Base-by-base conservation (phyloP, 2,797 vertebrate species). In the Micropoecilia bifurca region DNA sequence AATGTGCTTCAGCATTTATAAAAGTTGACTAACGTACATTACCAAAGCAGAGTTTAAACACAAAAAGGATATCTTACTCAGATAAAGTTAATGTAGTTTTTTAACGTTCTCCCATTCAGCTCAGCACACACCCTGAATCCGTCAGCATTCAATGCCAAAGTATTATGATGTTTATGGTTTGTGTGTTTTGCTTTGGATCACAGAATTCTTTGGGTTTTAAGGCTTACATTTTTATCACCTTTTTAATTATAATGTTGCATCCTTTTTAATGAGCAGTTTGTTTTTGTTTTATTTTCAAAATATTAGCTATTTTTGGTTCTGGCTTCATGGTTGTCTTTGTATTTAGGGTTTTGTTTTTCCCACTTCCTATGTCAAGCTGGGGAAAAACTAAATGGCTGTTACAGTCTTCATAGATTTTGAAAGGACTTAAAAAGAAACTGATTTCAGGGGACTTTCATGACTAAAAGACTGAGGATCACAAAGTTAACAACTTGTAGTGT, bases 11-110 rank as follows among this genome's bases (percentile, higher is more conserved):
- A 61, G 0, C 18, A 61, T 66, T 39, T 59, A 69, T 39, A 73
- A 71, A 53, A 47, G 28, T 77, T 39, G 14, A 87, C 71, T 55
- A 53, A 18, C 55, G 7, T 46, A 59, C 74, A 69, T 75, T 50
- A 78, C 85, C 12, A 84, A n/a, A 82, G 47, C 46, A 16, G 74
- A 41, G 57, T 73, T 30, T 47, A 59, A 68, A 45, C 59, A 73
- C 61, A 82, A 75, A 80, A 20, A 4, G 25, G 12, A 78, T 16
- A 63, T 77, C 74, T 43, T 73, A 48, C 47, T 73, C 30, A 13
- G 28, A 30, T 9, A 72, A 72, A 30, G 28, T 16, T 61, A 2
- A 61, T 61, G 28, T 14, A 61, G 57, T 33, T 30, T 61, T 33
- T 16, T 61, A 30, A 16, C 14, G 57, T 61, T 61, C 28, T 61